These are phyloP conservation scores for Cerastoderma edule DNA, from an alignment of 2,888 invertebrate genomes.

Conservation along the genomic window DNA sequence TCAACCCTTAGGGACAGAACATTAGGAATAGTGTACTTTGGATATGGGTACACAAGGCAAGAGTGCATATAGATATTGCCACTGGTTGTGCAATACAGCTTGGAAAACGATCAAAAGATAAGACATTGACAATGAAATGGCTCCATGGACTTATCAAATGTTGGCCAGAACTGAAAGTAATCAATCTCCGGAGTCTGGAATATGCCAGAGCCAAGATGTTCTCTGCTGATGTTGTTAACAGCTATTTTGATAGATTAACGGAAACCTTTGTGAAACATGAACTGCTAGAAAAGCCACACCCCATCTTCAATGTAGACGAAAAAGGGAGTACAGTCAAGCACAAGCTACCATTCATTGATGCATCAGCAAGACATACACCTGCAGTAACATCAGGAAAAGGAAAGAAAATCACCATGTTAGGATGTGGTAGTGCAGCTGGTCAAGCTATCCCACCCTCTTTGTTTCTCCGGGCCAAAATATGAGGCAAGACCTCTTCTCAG, in stretches of 20 bases:
- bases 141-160: background rate
- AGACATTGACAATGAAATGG: too few relatives aligned
- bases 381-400: constrained; percentile 13
- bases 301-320: constrained; percentile 47
- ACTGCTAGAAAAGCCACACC: constrained; percentile 32
- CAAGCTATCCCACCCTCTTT: constrained; percentile 36
- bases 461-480: constrained; percentile 34
- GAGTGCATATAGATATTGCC: too few relatives aligned
- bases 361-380: too few relatives aligned
- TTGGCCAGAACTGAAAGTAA: constrained; percentile 34
- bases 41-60: too few relatives aligned
- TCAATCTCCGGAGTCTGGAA: constrained; percentile 21
- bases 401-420: constrained; percentile 32
- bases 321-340: constrained; percentile 37
- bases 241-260: constrained; percentile 28
- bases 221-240: constrained; percentile 16
- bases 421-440: constrained; percentile 32
- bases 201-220: constrained; percentile 12
- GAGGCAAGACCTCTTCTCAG: constrained; percentile 12
- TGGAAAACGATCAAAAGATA: too few relatives aligned
- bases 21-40: too few relatives aligned
- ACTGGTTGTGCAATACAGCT: too few relatives aligned
- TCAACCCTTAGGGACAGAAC: too few relatives aligned
- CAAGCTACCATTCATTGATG: constrained; percentile 36
- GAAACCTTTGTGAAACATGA: constrained; percentile 32